Conservation (phyloP, 2,113 vertebrate genomes). For the Zosterops hypoxanthus region DNA sequence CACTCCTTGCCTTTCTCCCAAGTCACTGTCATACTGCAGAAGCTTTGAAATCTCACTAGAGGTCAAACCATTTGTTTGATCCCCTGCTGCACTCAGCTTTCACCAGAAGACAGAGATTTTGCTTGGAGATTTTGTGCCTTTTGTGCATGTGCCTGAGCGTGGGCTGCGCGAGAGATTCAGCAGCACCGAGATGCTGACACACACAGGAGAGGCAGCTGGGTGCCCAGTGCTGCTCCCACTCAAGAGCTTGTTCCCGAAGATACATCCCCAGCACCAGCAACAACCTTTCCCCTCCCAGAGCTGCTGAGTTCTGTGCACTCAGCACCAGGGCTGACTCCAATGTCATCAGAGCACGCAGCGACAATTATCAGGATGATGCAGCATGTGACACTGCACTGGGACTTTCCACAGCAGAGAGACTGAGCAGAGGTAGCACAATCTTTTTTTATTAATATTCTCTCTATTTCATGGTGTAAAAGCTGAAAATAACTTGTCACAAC, state of each 20-base stretch:
- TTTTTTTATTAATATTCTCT: conserved; percentile 38
- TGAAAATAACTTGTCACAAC: conserved; percentile 64
- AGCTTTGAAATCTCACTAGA: not conserved
- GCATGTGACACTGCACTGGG: conserved; percentile 23
- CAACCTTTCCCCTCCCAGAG: not conserved
- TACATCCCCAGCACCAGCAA: not conserved
- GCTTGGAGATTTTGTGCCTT: conserved; percentile 3
- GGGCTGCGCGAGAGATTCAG: not conserved
- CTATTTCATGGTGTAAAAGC: conserved; percentile 20
- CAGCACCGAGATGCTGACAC: not conserved
- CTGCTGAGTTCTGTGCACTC: not conserved
- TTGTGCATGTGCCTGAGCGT: not conserved
- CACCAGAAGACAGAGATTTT: not conserved
- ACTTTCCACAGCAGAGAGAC: not conserved
- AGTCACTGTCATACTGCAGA: not conserved
- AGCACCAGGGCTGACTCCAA: not conserved
- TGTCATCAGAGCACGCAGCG: not conserved
- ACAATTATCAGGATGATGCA: not conserved
- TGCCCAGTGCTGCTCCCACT: conserved; percentile 39
- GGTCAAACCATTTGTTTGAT: not conserved
- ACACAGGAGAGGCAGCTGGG: conserved; percentile 11
- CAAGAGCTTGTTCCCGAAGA: not conserved
- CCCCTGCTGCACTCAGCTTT: not conserved
- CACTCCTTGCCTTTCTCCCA: not conserved
- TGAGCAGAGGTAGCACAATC: conserved; percentile 29